Percentiles rank a stretch among this genome's conserved stretches.
These are phyloP conservation scores for Ophthalmolycus amberensis DNA, from an alignment of 2,113 vertebrate genomes.

Conservation along the genomic window DNA sequence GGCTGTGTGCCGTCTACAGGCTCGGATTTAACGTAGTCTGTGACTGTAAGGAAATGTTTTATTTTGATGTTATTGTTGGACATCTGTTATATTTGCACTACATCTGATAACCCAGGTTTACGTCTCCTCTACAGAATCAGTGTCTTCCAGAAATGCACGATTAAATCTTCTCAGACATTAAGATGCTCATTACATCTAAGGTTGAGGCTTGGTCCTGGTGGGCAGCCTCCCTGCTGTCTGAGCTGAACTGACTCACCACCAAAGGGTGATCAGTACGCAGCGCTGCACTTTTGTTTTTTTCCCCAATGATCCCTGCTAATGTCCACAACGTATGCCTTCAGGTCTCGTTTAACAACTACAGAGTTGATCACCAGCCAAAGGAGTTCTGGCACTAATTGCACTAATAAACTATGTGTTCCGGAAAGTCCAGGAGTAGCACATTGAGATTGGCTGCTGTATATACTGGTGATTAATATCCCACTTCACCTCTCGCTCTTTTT, in stretches of 20 bases:
- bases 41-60: neutral
- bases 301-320: constrained; percentile 23
- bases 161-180: neutral
- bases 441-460: neutral
- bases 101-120: neutral
- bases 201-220: neutral
- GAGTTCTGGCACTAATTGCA: constrained; percentile 32
- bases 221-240: constrained; percentile 19
- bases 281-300: neutral
- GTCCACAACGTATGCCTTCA: constrained; percentile 29
- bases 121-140: neutral
- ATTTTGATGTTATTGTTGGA: neutral
- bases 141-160: constrained; percentile 7
- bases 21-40: neutral
- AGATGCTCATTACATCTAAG: constrained; percentile 10
- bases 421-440: neutral
- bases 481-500: neutral
- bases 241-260: neutral
- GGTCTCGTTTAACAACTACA: constrained; percentile 33
- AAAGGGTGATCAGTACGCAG: constrained; percentile 36
- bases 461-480: neutral
- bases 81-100: neutral
- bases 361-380: constrained; percentile 35
- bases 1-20: neutral
- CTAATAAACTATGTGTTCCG: constrained; percentile 35